These are phyloP conservation scores for Metopia argyrocephala DNA, from an alignment of 2,888 invertebrate genomes.

Conservation along the genomic window DNA sequence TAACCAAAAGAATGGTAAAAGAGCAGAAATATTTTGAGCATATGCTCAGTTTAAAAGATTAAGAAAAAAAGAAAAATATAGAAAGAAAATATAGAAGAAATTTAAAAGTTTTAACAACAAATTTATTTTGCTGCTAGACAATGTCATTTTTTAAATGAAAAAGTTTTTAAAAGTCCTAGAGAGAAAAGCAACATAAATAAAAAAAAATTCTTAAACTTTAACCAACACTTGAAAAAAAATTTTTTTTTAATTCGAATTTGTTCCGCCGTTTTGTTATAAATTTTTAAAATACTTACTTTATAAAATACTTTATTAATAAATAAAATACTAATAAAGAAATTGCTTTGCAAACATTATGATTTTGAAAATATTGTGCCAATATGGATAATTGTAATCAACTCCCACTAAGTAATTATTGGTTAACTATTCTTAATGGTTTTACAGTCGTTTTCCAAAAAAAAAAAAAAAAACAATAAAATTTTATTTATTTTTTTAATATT, in stretches of 20 bases:
- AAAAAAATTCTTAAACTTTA: conserved; percentile 40
- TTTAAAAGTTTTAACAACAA: conserved; percentile 38
- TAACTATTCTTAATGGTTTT: not conserved
- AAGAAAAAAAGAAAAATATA: conserved; percentile 24
- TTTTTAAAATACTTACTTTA: not conserved
- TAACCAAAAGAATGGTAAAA: conserved; percentile 11
- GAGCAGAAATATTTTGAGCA: conserved; percentile 17
- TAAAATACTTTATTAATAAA: too few relatives aligned
- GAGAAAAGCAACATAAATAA: not conserved
- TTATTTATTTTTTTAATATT: too few relatives aligned
- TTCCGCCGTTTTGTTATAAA: not conserved
- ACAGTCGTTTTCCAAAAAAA: not conserved
- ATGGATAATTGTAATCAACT: too few relatives aligned
- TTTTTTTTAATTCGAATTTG: conserved; percentile 19
- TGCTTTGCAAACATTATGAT: too few relatives aligned
- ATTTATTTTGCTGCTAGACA: conserved; percentile 23
- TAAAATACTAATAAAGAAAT: too few relatives aligned
- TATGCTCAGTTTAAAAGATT: conserved; percentile 57
- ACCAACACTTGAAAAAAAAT: conserved; percentile 30
- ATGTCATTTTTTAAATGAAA: conserved; percentile 28
- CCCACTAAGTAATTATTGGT: too few relatives aligned
- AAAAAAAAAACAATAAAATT: not conserved
- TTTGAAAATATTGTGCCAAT: too few relatives aligned
- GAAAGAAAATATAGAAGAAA: conserved; percentile 22
- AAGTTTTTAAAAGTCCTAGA: conserved; percentile 38